Base-by-base conservation (phyloP, 2,888 invertebrate species). In the Trissoscelio sp. region DNA sequence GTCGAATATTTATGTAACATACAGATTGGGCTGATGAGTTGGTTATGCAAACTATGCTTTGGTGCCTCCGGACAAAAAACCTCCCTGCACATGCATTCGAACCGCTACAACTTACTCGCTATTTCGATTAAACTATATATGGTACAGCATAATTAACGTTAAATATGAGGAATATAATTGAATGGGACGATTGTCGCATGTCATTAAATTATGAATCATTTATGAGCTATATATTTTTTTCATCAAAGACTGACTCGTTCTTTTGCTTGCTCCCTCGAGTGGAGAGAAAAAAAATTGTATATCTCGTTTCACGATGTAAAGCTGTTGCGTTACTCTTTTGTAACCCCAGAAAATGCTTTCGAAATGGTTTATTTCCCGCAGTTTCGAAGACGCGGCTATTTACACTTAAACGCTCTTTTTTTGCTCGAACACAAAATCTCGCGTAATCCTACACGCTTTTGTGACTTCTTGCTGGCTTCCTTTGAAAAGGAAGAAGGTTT, bases 41-140 rank as follows among this genome's bases (percentile, higher is more conserved):
- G 24, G 39, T 39, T 53, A 53, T 53, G 39, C 37, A 16, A 66
- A 66, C 53, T 53, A 66, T 53, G 66, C 51, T 66, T 66, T 66
- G 53, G 39, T 24, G 66, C 39, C 53, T 3, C 66, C 6, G 39
- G 66, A 24, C 1, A 37, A 66, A 51, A 66, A 37, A 66, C n/a
- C 14, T 14, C 28, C 24, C 3, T 24, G 48, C 48, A n/a, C 18
- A 39, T 39, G 31, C 14, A 28, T 66, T 64, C 48, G 37, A 51
- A 51, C 37, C 22, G 31, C 51, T 37, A 22, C 37, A 66, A 66
- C 22, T 66, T 66, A 22, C 34, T 22, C 31, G 39, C 9, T 51
- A 66, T 51, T 34, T 66, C 22, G 51, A 51, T 66, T 66, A 39
- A 46, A 46, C 64, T 64, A 48, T 64, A 34, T 18, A 5, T 9